These are phyloP conservation scores for Gordius sp. DNA, from an alignment of 2,888 invertebrate genomes.

Conservation along the genomic window DNA sequence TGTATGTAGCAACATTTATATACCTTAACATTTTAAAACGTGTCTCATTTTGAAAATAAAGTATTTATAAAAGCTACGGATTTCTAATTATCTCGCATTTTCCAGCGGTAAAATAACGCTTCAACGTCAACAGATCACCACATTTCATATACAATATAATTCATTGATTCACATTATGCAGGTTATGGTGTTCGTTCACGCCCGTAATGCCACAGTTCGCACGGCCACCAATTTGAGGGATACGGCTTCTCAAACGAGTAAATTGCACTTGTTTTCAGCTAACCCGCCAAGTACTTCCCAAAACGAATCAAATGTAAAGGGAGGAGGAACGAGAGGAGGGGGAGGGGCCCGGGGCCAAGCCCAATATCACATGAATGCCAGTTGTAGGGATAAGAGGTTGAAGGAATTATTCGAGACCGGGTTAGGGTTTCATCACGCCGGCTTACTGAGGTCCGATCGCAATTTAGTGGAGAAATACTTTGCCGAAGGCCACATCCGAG, in stretches of 20 bases:
- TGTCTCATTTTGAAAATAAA: too few relatives aligned
- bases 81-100: too few relatives aligned
- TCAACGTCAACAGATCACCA: neutral
- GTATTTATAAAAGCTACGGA: too few relatives aligned
- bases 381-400: constrained; percentile 28
- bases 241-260: constrained; percentile 46
- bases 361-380: too few relatives aligned
- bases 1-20: too few relatives aligned
- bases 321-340: too few relatives aligned
- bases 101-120: too few relatives aligned
- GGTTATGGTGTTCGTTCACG: constrained; percentile 92
- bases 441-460: constrained; percentile 63
- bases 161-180: constrained; percentile 22
- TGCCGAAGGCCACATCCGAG: constrained; percentile 48
- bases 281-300: too few relatives aligned
- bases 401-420: constrained; percentile 58
- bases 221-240: constrained; percentile 61
- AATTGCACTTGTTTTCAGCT: constrained; percentile 43
- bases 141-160: neutral
- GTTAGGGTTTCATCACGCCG: constrained; percentile 81
- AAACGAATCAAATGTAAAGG: too few relatives aligned
- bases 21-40: too few relatives aligned
- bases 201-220: constrained; percentile 70
- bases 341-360: too few relatives aligned
- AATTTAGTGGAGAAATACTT: constrained; percentile 66